Evolutionary conservation across 2,888 invertebrate species (phyloP), one percentile per base, ranked within the genome.

Genomic region (Pristionchus exspectatus): DNA sequence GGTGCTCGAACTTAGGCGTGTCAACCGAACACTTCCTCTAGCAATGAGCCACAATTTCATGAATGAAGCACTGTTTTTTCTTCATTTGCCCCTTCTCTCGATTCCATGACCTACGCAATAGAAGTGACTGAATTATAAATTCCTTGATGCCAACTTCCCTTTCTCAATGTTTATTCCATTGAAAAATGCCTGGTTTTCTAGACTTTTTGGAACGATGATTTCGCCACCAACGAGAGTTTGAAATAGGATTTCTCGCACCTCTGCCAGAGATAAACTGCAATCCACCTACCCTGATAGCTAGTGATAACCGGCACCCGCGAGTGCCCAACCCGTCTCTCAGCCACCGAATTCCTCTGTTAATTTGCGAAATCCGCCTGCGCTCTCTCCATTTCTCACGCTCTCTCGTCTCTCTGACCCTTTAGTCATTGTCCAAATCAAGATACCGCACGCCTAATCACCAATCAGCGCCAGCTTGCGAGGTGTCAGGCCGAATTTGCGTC

Each of bases 361-460:
- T 81, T 81, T 81, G 81, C 54, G 50, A 50, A 81, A 54, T 54
- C 18, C 81, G 16, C 16, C n/a, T 33, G 0, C 81, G 27, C 81
- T 81, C 81, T 81, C 81, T 54, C 18, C 81, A 54, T 81, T 81
- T 81, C 50, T 3, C 81, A 54, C 27, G 38, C 81, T 81, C 24
- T 81, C 81, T 81, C 81, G 81, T 10, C 54, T 18, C 50, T 77
- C 38, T 27, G 81, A 44, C 18, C n/a, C n/a, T 9, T 16, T 4
- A 54, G 5, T 24, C 38, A 9, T 9, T 2, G 4, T 9, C 4
- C 44, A n/a, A 54, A 16, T 27, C n/a, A 27, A 14, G 50, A 50
- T 1, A 50, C n/a, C 27, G 4, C 63, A 38, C 74, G 27, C 81
- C 77, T 81, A 81, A 81, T 81, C 81, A 54, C 54, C 18, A 81